phyloP scores from a whole-genome alignment of 1,140 invertebrate genomes.

The Drosophila eugracilis region DNA sequence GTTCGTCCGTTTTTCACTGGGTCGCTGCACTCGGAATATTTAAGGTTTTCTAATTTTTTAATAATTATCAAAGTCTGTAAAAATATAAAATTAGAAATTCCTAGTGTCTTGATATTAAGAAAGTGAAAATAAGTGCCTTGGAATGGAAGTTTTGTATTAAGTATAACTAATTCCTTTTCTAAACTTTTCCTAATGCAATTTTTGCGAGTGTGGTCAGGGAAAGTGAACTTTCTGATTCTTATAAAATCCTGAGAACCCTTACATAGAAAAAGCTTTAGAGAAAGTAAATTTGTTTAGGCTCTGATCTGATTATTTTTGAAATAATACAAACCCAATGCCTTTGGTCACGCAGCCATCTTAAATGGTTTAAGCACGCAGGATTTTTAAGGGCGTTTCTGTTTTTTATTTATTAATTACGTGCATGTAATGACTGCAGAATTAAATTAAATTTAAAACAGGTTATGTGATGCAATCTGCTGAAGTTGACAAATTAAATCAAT shows the following conservation, averaged over 20 bases:
- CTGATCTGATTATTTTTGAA: neutral
- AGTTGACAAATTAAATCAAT: neutral
- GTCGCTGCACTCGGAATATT: neutral
- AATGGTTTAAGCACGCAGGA: neutral
- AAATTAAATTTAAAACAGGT: neutral
- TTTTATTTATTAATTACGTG: neutral
- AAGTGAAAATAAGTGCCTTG: too few relatives aligned
- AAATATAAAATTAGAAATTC: too few relatives aligned
- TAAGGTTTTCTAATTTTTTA: too few relatives aligned
- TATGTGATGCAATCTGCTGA: neutral
- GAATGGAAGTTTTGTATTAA: too few relatives aligned
- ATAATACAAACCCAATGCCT: too few relatives aligned
- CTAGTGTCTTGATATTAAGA: too few relatives aligned
- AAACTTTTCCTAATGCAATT: too few relatives aligned
- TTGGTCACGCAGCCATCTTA: neutral
- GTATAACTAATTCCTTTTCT: too few relatives aligned
- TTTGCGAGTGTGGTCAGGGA: neutral
- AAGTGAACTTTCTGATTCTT: neutral
- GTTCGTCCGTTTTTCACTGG: conserved; percentile 8
- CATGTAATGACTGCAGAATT: neutral
- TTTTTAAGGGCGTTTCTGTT: too few relatives aligned
- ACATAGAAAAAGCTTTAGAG: neutral
- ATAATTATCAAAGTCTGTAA: too few relatives aligned
- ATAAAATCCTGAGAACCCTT: neutral
- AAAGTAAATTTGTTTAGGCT: conserved; percentile 2